Percentiles rank a stretch among this genome's conserved stretches.
phyloP scores from a whole-genome alignment of 2,797 vertebrate species.

The Mormyrus proboscirostris region DNA sequence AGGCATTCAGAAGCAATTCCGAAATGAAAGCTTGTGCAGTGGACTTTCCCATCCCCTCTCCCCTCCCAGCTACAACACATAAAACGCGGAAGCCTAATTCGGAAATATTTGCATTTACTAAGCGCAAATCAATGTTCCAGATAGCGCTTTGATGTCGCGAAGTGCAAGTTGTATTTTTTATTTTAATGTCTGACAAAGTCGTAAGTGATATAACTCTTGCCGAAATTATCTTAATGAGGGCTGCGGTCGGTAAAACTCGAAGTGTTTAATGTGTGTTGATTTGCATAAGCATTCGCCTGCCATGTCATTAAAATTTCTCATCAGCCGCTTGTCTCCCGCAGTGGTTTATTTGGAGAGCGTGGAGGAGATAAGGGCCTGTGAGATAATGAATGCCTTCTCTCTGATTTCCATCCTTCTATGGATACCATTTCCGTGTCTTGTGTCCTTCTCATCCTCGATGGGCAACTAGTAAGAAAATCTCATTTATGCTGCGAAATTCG shows the following conservation, averaged over 20 bases:
- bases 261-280: constrained; percentile 37
- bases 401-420: background rate
- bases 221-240: constrained; percentile 27
- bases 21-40: background rate
- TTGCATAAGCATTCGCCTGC: constrained; percentile 32
- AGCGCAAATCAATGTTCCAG: constrained; percentile 7
- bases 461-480: background rate
- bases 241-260: constrained; percentile 29
- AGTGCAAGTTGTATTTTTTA: constrained; percentile 21
- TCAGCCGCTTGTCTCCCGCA: constrained; percentile 39
- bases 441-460: background rate
- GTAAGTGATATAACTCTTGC: constrained; percentile 29
- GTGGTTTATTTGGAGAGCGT: constrained; percentile 23
- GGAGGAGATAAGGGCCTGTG: background rate
- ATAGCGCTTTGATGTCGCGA: background rate
- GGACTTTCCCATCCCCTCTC: background rate
- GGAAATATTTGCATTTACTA: background rate
- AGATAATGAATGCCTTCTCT: constrained; percentile 12
- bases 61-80: background rate
- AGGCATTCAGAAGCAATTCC: background rate
- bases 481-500: background rate
- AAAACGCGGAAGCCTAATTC: background rate
- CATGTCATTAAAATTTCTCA: constrained; percentile 43
- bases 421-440: constrained; percentile 3
- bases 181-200: constrained; percentile 32